Evolutionary conservation across 2,888 invertebrate genomes (phyloP).

Genomic region (Lasioglossum figueresi): DNA sequence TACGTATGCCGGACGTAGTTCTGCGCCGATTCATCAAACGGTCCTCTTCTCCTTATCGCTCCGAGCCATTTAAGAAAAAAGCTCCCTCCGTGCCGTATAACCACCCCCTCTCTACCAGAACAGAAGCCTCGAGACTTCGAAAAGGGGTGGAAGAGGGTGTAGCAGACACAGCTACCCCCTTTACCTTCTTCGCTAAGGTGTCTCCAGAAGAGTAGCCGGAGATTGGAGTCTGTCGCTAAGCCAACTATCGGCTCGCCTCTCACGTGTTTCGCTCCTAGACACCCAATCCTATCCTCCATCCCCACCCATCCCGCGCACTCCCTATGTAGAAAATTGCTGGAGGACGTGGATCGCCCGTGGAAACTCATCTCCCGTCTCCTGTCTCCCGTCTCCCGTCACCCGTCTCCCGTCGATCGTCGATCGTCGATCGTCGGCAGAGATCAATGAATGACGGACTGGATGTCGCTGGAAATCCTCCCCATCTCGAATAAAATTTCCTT

Average conservation of each 20-base stretch:
- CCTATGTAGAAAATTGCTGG: conserved; percentile 48
- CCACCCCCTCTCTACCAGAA: background rate
- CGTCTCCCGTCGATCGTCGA: too few species aligned
- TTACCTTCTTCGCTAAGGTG: conserved; percentile 28
- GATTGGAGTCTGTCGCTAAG: conserved; percentile 77
- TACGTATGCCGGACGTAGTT: conserved; percentile 75
- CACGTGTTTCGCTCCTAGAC: conserved; percentile 62
- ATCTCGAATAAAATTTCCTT: background rate
- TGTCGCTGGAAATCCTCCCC: background rate
- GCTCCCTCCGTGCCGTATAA: conserved; percentile 28
- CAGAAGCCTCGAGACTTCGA: background rate
- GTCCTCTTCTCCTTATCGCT: conserved; percentile 57
- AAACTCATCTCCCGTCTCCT: conserved; percentile 1
- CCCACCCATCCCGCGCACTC: background rate
- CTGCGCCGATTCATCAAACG: conserved; percentile 75
- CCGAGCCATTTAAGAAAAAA: conserved; percentile 61
- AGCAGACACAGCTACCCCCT: background rate
- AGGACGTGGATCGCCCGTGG: conserved; percentile 18
- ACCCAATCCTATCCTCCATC: background rate
- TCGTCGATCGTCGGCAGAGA: background rate
- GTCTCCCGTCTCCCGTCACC: too few species aligned
- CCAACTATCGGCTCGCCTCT: conserved; percentile 73
- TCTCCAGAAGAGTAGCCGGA: conserved; percentile 62
- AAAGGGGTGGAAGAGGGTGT: background rate
- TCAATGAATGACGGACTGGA: conserved; percentile 6